A percentile compares a stretch with the other conserved stretches of the same genome.
Evolutionary conservation across 2,797 vertebrate genomes (phyloP).

Genomic region (Periophthalmus magnuspinnatus): DNA sequence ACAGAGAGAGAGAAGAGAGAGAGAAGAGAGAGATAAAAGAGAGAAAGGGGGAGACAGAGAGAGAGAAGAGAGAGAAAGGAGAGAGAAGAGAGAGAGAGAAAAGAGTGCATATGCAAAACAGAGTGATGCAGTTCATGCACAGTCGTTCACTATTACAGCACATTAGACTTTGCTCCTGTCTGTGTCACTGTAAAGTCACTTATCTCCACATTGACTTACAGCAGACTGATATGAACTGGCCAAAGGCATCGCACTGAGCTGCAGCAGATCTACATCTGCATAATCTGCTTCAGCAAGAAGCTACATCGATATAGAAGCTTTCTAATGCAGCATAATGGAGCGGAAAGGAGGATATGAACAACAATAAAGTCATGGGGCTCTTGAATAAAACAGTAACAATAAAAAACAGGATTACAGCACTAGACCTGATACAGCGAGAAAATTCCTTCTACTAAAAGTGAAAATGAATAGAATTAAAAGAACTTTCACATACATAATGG

Average conservation of each 20-base stretch:
- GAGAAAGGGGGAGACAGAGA: too few species aligned
- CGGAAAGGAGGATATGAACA: neutral
- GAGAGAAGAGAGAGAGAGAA: slow-evolving; percentile 1
- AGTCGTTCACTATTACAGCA: slow-evolving; percentile 6
- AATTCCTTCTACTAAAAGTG: too few species aligned
- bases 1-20: neutral
- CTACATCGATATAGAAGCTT: neutral
- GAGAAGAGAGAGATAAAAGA: slow-evolving; percentile 2
- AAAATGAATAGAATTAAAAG: too few species aligned
- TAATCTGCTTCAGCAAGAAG: too few species aligned
- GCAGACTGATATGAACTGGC: neutral
- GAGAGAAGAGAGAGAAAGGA: neutral
- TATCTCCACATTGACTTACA: slow-evolving; percentile 37
- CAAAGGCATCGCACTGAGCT: neutral
- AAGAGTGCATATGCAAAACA: slow-evolving; percentile 56
- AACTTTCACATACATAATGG: too few species aligned
- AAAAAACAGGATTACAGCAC: too few species aligned
- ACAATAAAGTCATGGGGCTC: neutral
- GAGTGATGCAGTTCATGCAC: slow-evolving; percentile 52
- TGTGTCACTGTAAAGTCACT: slow-evolving; percentile 32
- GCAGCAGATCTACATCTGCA: neutral
- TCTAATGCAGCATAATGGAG: neutral
- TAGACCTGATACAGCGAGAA: too few species aligned
- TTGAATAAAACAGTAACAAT: neutral
- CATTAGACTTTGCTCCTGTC: slow-evolving; percentile 64